phyloP scores from a whole-genome alignment of 2,113 vertebrate genomes.

The Uria lomvia region DNA sequence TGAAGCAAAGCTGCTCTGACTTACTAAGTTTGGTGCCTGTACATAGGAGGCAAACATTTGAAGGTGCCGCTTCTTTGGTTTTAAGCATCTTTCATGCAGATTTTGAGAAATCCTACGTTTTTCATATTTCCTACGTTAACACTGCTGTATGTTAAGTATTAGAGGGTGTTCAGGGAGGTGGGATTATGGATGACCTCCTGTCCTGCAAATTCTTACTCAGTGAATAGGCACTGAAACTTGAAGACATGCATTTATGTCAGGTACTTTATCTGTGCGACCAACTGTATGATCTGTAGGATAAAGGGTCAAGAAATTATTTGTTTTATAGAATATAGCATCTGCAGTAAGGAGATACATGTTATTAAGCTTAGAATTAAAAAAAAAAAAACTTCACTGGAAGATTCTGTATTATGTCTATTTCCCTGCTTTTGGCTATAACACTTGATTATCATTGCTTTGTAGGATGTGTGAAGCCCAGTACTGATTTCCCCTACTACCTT shows the following conservation, averaged over 20 bases:
- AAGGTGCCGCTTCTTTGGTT: not conserved
- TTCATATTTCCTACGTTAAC: fast-evolving
- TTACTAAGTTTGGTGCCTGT: not conserved
- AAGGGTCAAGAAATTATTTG: not conserved
- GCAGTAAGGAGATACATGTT: not conserved
- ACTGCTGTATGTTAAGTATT: not conserved
- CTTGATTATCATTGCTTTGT: not conserved
- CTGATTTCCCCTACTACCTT: not conserved
- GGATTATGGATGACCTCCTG: not conserved
- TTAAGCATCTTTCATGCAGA: not conserved
- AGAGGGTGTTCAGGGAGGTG: not conserved
- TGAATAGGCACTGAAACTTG: not conserved
- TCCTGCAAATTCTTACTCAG: not conserved
- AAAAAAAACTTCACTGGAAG: not conserved
- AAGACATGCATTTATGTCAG: not conserved
- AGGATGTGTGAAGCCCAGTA: not conserved
- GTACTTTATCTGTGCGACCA: not conserved
- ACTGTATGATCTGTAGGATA: not conserved
- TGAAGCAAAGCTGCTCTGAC: not conserved
- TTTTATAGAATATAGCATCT: not conserved
- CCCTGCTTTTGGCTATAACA: not conserved
- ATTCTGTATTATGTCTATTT: not conserved
- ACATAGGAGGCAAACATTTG: not conserved
- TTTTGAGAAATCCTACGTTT: not conserved
- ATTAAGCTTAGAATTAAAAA: not conserved